phyloP scores from a whole-genome alignment of 2,113 vertebrate species.

The Asarcornis scutulata region DNA sequence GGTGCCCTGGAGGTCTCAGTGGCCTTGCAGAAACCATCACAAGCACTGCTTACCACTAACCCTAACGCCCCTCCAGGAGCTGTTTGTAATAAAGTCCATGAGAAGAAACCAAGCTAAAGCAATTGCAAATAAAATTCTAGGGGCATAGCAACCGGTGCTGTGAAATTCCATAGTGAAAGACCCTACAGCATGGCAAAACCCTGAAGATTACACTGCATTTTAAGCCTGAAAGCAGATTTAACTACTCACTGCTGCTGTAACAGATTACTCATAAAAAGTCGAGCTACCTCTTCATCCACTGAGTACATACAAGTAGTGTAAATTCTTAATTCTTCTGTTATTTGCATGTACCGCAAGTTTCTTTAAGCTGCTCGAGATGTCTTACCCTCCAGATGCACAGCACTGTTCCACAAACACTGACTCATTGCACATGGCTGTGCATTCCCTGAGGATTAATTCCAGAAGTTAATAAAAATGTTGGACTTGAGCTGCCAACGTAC shows the following conservation, averaged over 20 bases:
- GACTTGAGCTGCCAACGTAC: rapidly evolving
- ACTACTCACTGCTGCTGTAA: not conserved
- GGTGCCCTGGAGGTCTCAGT: too few relatives aligned
- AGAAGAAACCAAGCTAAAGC: not conserved
- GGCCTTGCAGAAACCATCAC: too few relatives aligned
- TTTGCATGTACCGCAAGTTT: not conserved
- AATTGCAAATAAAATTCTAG: rapidly evolving
- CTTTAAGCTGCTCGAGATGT: not conserved
- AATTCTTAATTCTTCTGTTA: not conserved
- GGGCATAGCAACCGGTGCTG: not conserved
- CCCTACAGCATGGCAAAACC: rapidly evolving
- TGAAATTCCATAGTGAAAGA: rapidly evolving
- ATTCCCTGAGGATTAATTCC: not conserved
- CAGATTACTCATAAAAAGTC: not conserved
- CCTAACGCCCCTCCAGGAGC: not conserved
- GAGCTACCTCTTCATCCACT: not conserved
- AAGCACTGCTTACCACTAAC: not conserved
- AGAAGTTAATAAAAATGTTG: not conserved
- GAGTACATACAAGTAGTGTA: not conserved
- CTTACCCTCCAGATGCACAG: rapidly evolving
- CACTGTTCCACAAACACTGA: not conserved
- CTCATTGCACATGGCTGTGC: rapidly evolving
- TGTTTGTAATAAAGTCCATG: not conserved
- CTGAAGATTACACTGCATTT: not conserved
- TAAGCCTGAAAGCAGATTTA: not conserved